Evolutionary conservation across 2,797 vertebrate genomes (phyloP), one percentile per base, ranked within the genome.

Genomic region (Gambelia wislizenii): DNA sequence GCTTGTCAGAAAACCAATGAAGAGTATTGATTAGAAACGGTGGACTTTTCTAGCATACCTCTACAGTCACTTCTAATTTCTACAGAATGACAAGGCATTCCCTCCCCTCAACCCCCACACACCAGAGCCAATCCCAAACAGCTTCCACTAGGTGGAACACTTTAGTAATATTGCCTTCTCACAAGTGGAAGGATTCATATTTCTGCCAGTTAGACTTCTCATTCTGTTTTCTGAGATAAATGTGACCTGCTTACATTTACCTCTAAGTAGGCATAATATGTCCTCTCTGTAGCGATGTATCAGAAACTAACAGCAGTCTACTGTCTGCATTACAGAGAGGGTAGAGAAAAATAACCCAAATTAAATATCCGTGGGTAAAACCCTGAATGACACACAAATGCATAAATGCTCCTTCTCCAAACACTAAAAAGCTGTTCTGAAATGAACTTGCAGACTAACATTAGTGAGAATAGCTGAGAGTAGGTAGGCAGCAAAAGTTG

Each of bases 71-170:
- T 54, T 61, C 33, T 39, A 2, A 84, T 52, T 61, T 47, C 4
- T 77, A 30, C 59, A 52, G 27, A 88, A 77, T 1, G 33, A 30
- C 39, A 75, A 69, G 78, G 20, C 10, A 0, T 39, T 14, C 47
- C 42, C 39, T 33, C 14, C 7, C 3, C 12, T 52, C 52, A n/a
- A 39, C 22, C 14, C 39, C 39, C 54, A n/a, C 52, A 7, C n/a
- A 39, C 39, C 36, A 39, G 1, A 2, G 39, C 72, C 14, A 82
- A 25, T 0, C 64, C 61, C 49, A 59, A 0, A 12, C 7, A 90
- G 64, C 78, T 49, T 93, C 95, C 96, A 89, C 94, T 95, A 96
- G 95, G 79, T 96, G 96, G 95, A 67, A 94, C 89, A 95, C 85
- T 49, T 85, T 39, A 90, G 86, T 84, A 92, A 92, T 56, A 74